Evolutionary conservation across 2,888 invertebrate species (phyloP), one percentile per base, ranked within the genome.

Genomic region (Scaptomyza reducta): DNA sequence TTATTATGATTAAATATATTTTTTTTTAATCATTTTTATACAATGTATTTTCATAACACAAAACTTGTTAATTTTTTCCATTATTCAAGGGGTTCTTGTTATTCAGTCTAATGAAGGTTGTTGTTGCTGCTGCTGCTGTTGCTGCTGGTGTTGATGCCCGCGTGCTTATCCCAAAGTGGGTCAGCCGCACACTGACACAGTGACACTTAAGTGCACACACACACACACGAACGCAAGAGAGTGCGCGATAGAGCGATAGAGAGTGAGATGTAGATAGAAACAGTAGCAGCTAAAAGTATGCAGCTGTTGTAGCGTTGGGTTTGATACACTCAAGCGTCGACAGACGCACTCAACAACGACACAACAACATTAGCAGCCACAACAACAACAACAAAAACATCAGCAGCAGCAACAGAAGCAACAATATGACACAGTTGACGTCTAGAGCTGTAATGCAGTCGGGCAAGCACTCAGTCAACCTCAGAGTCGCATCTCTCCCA

Each of bases 241-340:
- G 18, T n/a, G n/a, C n/a, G 0, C 6, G 49, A 18, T n/a, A 11
- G 11, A 3, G 1, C 10, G 4, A 9, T 7, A n/a, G 5, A 33
- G 18, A 35, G 49, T 10, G 35, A 11, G n/a, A 40, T 40, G 40
- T 10, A 16, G 40, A 40, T 40, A 33, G 47, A 61, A 65, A 64
- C 63, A 72, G 73, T 82, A 55, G 56, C 67, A 46, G 65, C 76
- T 67, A 47, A 75, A 72, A 73, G 76, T 79, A 82, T 80, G 81
- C 81, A 79, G 74, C 83, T 73, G 83, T 82, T 86, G 79, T 79
- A 64, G 72, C 77, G 72, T 75, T 77, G 75, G 64, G 54, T 66
- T 83, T 87, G 88, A 86, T 87, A 87, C 87, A 83, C 88, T 83
- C 84, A 71, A 83, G 76, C 84, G 84, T 72, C 88, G 81, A 87